A percentile compares a stretch with the other conserved stretches of the same genome.
phyloP scores from a whole-genome alignment of 2,113 vertebrate species.

The Pandion haliaetus region DNA sequence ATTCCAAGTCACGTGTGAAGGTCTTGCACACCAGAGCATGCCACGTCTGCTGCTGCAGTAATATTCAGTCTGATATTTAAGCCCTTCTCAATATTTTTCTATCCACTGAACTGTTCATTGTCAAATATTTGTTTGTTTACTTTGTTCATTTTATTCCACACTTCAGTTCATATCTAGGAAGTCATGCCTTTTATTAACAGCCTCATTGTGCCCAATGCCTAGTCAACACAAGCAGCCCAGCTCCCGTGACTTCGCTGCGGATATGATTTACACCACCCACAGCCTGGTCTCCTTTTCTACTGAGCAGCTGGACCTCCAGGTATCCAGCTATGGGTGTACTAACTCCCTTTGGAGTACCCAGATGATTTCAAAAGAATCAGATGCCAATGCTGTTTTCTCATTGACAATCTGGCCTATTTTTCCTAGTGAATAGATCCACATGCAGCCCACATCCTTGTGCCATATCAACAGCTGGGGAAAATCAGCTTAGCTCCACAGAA shows the following conservation, averaged over 20 bases:
- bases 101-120: not conserved
- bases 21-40: not conserved
- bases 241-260: rapidly evolving
- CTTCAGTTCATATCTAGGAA: not conserved
- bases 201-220: not conserved
- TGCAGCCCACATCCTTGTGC: not conserved
- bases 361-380: not conserved
- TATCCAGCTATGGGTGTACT: not conserved
- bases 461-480: not conserved
- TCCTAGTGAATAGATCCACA: not conserved
- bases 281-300: not conserved
- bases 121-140: not conserved
- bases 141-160: not conserved
- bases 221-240: not conserved
- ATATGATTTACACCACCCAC: not conserved
- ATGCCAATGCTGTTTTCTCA: not conserved
- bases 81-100: not conserved
- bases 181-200: not conserved
- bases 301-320: not conserved
- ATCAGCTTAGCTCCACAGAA: not conserved
- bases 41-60: not conserved
- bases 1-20: not conserved
- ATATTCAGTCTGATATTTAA: not conserved
- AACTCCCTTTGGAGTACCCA: not conserved
- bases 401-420: not conserved